These are phyloP conservation scores for Danio tinwini DNA, from an alignment of 2,797 vertebrate genomes.

Conservation along the genomic window DNA sequence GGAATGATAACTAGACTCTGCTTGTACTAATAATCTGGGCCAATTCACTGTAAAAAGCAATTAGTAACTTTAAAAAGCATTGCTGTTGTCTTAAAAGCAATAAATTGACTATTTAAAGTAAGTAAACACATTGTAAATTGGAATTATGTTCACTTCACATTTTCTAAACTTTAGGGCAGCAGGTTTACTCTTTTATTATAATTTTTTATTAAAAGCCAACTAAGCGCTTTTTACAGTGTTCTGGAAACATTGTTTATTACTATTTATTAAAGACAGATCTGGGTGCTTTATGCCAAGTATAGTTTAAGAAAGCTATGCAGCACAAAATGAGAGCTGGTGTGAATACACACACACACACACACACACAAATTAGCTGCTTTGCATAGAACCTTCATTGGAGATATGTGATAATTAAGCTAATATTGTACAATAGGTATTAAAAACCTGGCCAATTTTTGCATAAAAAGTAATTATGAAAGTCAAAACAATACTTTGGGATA, in stretches of 20 bases:
- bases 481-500: neutral
- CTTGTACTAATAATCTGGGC: neutral
- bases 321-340: conserved; percentile 32
- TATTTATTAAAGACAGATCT: conserved; percentile 13
- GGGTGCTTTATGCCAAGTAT: neutral
- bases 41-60: neutral
- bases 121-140: too few relatives aligned
- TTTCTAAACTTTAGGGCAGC: too few relatives aligned
- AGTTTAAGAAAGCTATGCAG: conserved; percentile 37
- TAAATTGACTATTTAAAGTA: too few relatives aligned
- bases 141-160: too few relatives aligned
- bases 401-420: neutral
- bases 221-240: too few relatives aligned
- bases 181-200: too few relatives aligned
- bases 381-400: conserved; percentile 24
- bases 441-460: neutral
- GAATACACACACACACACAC: conserved; percentile 4
- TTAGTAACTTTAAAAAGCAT: too few relatives aligned
- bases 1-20: conserved; percentile 34
- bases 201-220: too few relatives aligned
- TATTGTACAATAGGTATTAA: neutral
- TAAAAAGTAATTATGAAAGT: neutral
- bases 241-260: conserved; percentile 28
- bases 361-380: conserved; percentile 16
- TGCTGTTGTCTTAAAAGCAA: too few relatives aligned